Evolutionary conservation across 2,113 vertebrate species (phyloP), one percentile per base, ranked within the genome.

Genomic region (Xiphophorus hellerii): DNA sequence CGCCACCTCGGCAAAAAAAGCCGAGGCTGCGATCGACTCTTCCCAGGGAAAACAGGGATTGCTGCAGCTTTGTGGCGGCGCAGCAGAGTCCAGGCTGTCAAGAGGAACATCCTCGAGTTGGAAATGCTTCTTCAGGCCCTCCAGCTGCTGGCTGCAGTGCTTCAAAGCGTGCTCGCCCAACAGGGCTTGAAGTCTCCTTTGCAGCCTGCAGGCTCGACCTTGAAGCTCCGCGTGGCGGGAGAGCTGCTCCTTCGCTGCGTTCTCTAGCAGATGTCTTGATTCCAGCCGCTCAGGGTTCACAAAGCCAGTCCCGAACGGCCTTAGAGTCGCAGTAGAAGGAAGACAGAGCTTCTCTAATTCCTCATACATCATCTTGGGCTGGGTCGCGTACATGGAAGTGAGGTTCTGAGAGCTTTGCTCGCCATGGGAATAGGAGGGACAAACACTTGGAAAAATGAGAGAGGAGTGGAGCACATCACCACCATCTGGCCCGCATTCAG

Each of bases 71-170:
- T 75, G 84, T 83, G 62, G 73, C 77, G 82, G 84, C 88, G 76
- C 82, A 37, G 51, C 25, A n/a, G 31, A 66, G 11, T 54, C 61
- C 30, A 11, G 4, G 66, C 31, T 69, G 58, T 76, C 62, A 29
- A 90, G 88, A 29, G 87, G 89, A 62, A 69, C 89, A 81, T 69
- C 82, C 82, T 35, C 27, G 0, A n/a, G 42, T 13, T 89, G 91
- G 67, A 91, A 66, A 29, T 94, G 92, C 78, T 90, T 94, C 84
- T 92, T 69, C 8, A 97, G 94, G 76, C 92, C 94, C 76, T 96
- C 93, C 90, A 97, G 93, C 85, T 97, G 96, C 68, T 95, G 93
- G 84, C 82, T 92, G 88, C 94, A 96, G 90, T 96, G 96, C 28
- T 90, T 92, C 80, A 93, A 77, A 65, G 95, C 92, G 15, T 96